A percentile compares a stretch with the other conserved stretches of the same genome.
These are phyloP conservation scores for Pogonomyrmex californicus DNA, from an alignment of 1,140 invertebrate species.

Conservation along the genomic window DNA sequence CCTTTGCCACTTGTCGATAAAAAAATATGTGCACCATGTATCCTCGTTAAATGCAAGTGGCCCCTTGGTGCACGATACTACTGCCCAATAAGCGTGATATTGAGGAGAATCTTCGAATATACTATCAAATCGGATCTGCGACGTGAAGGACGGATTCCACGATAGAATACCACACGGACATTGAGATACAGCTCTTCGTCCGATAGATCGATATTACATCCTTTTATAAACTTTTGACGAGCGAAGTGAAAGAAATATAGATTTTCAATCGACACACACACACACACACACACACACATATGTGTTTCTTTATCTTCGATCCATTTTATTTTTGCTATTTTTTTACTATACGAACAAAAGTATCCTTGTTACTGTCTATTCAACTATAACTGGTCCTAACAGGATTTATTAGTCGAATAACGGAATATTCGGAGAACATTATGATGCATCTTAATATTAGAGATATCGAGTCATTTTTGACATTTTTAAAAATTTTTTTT, in stretches of 20 bases:
- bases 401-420: not conserved
- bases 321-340: not conserved
- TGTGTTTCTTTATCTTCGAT: not conserved
- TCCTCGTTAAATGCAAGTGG: constrained; percentile 67
- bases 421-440: too few species aligned
- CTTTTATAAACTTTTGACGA: not conserved
- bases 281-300: not conserved
- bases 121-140: constrained; percentile 41
- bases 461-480: too few species aligned
- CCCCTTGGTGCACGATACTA: constrained; percentile 66
- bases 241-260: constrained; percentile 14
- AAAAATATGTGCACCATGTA: constrained; percentile 77
- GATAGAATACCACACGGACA: not conserved
- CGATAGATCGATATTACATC: constrained; percentile 31
- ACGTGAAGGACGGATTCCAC: constrained; percentile 69
- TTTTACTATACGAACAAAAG: not conserved
- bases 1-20: constrained; percentile 66
- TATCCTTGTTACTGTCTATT: not conserved
- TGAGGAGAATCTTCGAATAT: constrained; percentile 4
- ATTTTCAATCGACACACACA: not conserved
- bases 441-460: too few species aligned
- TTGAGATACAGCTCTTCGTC: not conserved
- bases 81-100: constrained; percentile 43
- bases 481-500: too few species aligned
- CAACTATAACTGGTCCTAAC: not conserved